Conservation (phyloP, 2,797 vertebrate species). For the Hirundo rustica region DNA sequence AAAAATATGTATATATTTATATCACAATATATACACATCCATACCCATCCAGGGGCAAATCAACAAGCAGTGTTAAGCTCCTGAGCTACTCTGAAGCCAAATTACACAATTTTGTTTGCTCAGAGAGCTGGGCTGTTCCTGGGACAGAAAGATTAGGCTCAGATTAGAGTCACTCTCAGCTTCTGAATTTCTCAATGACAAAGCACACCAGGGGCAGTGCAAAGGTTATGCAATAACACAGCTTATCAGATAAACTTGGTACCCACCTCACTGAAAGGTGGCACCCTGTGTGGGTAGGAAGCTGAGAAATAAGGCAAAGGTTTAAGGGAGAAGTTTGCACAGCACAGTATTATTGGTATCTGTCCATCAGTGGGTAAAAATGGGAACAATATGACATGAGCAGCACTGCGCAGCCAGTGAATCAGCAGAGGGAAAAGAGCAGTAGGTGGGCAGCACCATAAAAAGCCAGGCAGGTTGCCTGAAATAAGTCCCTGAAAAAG, state of each 20-base stretch:
- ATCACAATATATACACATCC: not conserved
- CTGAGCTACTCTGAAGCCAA: not conserved
- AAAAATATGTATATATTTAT: not conserved
- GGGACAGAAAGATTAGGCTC: not conserved
- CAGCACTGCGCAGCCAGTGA: not conserved
- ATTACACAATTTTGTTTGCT: not conserved
- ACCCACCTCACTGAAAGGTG: not conserved
- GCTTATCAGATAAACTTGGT: not conserved
- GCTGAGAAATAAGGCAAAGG: not conserved
- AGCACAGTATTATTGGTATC: not conserved
- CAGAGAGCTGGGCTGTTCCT: not conserved
- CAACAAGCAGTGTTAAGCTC: not conserved
- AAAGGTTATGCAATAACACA: not conserved
- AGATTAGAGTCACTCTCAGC: not conserved
- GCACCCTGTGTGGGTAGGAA: not conserved
- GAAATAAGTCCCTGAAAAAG: not conserved
- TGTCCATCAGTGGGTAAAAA: not conserved
- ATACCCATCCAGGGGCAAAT: not conserved
- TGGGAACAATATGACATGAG: not conserved
- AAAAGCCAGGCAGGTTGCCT: not conserved
- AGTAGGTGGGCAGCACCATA: not conserved
- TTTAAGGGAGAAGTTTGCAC: not conserved
- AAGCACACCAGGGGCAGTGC: not conserved
- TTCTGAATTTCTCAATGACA: not conserved
- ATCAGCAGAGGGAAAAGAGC: not conserved